Base-by-base conservation (phyloP, 23 tunicate species). In the Halocynthia aurantium region DNA sequence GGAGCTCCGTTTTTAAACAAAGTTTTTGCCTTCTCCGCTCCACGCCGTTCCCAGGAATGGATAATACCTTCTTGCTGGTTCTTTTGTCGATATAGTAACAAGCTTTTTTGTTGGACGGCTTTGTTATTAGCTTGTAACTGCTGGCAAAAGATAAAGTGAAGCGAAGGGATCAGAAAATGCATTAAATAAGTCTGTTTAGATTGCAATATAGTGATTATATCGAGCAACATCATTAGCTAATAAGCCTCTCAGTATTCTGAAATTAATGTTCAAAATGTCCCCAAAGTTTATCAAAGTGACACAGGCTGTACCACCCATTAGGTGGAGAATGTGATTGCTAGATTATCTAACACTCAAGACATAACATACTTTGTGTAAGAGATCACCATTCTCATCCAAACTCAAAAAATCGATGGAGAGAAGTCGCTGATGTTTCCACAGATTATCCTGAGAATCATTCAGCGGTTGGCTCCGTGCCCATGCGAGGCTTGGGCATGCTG, bases 401-500 rank as follows among this genome's bases (percentile, higher is more conserved):
- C 44, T 31, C 44, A 31, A 31, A 8, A 63, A 68, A n/a, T 84
- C 77, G 5, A 77, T 68, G 5, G 88, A 58, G 19, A 78, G 53
- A 44, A 63, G 71, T 6, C 64, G 22, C 20, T 82, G 83, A 10
- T 57, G 87, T 60, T 81, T 80, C 89, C 85, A 80, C 57, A 73
- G 54, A 21, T 52, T 77, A 19, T 40, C 10, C 6, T 72, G 52
- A 31, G 96, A 80, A 12, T 81, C 89, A 51, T 89, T 89, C 20
- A 75, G 57, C 0, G 84, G 84, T 7, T 56, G 72, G 8, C 63
- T 67, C 8, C 10, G 10, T 20, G 87, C 81, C 81, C 81, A 81
- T 17, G 81, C 57, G 10, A 89, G 13, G 22, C 58, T 57, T 21
- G 88, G 80, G 61, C 96, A 89, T 19, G 76, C 11, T 15, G 81